Percentiles rank a stretch among this genome's conserved stretches.
Conservation (phyloP, 1,140 invertebrate species). For the Lepidostoma basale region DNA sequence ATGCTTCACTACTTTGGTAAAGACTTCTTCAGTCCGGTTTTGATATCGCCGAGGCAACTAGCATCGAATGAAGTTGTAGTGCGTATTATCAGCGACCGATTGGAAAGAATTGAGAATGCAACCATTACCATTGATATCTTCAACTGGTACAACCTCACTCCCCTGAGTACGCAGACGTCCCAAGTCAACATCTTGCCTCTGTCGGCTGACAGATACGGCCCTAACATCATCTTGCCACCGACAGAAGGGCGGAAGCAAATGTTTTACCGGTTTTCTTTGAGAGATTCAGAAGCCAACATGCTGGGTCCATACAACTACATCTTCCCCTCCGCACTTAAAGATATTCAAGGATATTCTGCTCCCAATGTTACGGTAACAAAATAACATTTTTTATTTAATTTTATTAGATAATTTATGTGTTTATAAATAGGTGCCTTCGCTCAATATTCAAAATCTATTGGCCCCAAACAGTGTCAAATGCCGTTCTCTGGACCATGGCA, state of each 20-base stretch:
- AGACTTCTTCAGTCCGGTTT: conserved; percentile 79
- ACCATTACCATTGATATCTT: conserved; percentile 53
- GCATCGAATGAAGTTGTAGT: conserved; percentile 50
- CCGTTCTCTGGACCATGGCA: no score
- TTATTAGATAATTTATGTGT: not conserved
- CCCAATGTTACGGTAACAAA: conserved; percentile 37
- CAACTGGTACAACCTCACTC: conserved; percentile 51
- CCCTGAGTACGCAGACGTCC: conserved; percentile 47
- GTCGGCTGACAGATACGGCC: conserved; percentile 50
- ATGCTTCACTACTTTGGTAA: conserved; percentile 91
- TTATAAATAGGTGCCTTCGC: no score
- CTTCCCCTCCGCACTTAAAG: conserved; percentile 35
- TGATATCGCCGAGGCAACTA: conserved; percentile 54
- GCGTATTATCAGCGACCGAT: conserved; percentile 56
- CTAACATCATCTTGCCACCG: conserved; percentile 30
- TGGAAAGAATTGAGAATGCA: conserved; percentile 52
- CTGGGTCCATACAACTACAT: conserved; percentile 43
- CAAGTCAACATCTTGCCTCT: conserved; percentile 44
- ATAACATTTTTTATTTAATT: not conserved
- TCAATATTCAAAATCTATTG: no score
- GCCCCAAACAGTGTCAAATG: no score
- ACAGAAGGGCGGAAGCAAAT: conserved; percentile 15
- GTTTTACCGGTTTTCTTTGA: conserved; percentile 41
- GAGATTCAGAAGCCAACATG: conserved; percentile 15
- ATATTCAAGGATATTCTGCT: conserved; percentile 37